phyloP scores from a whole-genome alignment of 1,140 invertebrate genomes.

The Diachasmimorpha longicaudata region DNA sequence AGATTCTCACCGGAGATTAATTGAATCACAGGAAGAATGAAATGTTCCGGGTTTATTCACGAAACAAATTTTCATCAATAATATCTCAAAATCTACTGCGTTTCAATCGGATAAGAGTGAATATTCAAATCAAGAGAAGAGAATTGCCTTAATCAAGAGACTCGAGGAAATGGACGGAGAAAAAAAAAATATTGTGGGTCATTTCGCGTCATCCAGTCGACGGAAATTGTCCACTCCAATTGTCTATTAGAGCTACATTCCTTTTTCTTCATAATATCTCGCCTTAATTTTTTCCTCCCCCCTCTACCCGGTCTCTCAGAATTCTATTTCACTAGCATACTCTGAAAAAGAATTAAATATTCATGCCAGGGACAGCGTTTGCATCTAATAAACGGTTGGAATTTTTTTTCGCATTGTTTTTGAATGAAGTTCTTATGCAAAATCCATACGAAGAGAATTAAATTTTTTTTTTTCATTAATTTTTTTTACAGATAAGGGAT shows the following conservation, averaged over 20 bases:
- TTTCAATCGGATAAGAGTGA: no score
- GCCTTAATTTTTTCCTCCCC: not conserved
- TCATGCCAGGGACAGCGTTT: not conserved
- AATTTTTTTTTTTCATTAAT: not conserved
- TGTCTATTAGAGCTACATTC: conserved; percentile 19
- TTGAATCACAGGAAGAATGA: not conserved
- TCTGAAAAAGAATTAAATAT: conserved; percentile 3
- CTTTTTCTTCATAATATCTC: conserved; percentile 8
- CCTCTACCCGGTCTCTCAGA: not conserved
- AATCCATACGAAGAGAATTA: conserved; percentile 6
- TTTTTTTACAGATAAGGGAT: conserved; percentile 6
- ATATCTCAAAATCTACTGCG: no score
- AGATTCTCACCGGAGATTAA: not conserved
- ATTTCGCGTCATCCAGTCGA: conserved; percentile 21
- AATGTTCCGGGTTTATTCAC: no score
- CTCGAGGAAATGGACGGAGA: not conserved
- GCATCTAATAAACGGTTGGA: not conserved
- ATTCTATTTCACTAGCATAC: not conserved
- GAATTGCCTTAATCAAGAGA: not conserved
- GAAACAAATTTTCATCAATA: no score
- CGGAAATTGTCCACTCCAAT: conserved; percentile 28
- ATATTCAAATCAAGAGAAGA: not conserved
- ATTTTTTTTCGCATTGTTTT: not conserved
- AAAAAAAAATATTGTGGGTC: conserved; percentile 25
- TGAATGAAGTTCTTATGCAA: conserved; percentile 9